Evolutionary conservation across 2,113 vertebrate genomes (phyloP).

Genomic region (Scartelaos histophorus): DNA sequence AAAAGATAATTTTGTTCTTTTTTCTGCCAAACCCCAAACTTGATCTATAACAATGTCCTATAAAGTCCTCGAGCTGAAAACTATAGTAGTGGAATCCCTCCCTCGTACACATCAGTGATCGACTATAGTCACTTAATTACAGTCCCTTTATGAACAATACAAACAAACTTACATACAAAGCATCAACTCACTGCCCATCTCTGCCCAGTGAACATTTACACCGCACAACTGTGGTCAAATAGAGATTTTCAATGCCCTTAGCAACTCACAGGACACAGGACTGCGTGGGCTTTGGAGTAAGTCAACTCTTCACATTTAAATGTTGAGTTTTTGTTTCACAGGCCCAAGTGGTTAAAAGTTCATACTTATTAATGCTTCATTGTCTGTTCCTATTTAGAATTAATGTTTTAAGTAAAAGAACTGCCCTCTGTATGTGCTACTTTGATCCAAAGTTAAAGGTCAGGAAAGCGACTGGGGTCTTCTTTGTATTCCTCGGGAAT

Average conservation of each 20-base stretch:
- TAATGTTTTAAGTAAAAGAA: neutral
- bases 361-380: neutral
- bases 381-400: neutral
- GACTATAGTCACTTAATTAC: constrained; percentile 62
- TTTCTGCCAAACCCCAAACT: neutral
- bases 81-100: constrained; percentile 34
- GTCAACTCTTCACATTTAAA: too few relatives aligned
- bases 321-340: neutral
- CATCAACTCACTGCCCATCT: constrained; percentile 23
- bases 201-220: neutral
- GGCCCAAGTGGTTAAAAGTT: neutral
- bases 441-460: constrained; percentile 80
- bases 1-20: neutral
- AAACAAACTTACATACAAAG: constrained; percentile 53
- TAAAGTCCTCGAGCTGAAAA: neutral
- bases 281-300: neutral
- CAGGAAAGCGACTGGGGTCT: constrained; percentile 96
- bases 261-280: neutral
- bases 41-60: neutral
- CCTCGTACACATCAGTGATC: constrained; percentile 64
- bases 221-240: constrained; percentile 13
- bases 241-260: constrained; percentile 42
- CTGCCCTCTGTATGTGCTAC: constrained; percentile 1
- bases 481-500: constrained; percentile 96
- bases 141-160: constrained; percentile 67